Percentiles rank a stretch among this genome's conserved stretches.
Evolutionary conservation across 2,113 vertebrate species (phyloP).

Genomic region (Neotoma lepida): DNA sequence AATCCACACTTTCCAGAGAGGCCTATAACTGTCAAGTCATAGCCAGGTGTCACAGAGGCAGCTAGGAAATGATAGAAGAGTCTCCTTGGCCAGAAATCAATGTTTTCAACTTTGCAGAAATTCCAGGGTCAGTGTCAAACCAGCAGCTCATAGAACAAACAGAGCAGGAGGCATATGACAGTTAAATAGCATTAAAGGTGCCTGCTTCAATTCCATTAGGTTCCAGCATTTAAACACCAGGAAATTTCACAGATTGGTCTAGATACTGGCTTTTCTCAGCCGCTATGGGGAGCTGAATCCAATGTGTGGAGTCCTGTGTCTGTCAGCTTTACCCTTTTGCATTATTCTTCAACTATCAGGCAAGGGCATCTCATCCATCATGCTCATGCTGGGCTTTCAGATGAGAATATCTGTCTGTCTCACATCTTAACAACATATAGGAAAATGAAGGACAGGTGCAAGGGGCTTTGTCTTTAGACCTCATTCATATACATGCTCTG

Average conservation of each 20-base stretch:
- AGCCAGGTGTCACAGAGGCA: not conserved
- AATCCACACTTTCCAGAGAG: not conserved
- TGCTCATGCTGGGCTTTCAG: not conserved
- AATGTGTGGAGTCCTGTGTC: not conserved
- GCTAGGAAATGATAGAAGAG: not conserved
- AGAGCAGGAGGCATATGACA: not conserved
- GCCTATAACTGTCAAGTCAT: not conserved
- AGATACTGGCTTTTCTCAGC: not conserved
- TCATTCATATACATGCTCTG: not conserved
- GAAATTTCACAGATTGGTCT: not conserved
- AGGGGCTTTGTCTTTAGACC: not conserved
- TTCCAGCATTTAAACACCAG: not conserved
- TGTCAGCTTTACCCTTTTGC: not conserved
- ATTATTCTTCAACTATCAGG: not conserved
- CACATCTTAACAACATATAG: constrained; percentile 9
- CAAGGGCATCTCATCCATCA: constrained; percentile 26
- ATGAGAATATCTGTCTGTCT: not conserved
- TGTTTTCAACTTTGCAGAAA: not conserved
- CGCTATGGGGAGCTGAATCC: not conserved
- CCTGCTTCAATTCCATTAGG: not conserved
- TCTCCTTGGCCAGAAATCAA: not conserved
- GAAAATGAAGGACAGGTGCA: not conserved
- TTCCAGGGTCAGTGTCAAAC: not conserved
- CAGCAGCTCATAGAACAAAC: not conserved
- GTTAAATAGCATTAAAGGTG: not conserved